phyloP scores from a whole-genome alignment of 1,140 invertebrate genomes.

The Cataglyphis hispanica region DNA sequence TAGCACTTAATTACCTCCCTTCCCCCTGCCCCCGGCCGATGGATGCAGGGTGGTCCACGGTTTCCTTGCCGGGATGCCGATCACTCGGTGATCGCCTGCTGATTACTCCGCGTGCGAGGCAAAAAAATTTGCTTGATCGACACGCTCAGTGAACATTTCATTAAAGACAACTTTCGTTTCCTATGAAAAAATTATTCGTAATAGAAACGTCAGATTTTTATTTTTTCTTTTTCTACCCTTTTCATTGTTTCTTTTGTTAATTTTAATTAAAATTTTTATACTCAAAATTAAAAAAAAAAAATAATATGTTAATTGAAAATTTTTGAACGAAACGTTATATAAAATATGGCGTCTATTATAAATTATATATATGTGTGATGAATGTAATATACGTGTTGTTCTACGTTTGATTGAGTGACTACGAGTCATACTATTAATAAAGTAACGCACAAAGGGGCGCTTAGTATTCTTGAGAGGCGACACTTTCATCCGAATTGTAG shows the following conservation, averaged over 20 bases:
- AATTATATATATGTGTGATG: background rate
- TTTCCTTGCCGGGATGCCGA: conserved; percentile 73
- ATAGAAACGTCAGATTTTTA: conserved; percentile 5
- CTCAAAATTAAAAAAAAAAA: no score
- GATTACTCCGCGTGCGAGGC: conserved; percentile 76
- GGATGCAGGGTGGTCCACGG: conserved; percentile 79
- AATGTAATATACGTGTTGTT: conserved; percentile 14
- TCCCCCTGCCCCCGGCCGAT: conserved; percentile 74
- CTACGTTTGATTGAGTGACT: conserved; percentile 46
- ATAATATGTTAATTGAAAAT: background rate
- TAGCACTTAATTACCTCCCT: conserved; percentile 83
- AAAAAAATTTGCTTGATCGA: conserved; percentile 70
- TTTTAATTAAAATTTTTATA: background rate
- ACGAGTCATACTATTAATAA: conserved; percentile 53
- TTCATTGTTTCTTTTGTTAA: background rate
- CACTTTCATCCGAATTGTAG: conserved; percentile 59
- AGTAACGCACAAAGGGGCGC: conserved; percentile 48
- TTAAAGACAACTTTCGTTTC: conserved; percentile 46
- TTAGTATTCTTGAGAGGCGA: conserved; percentile 40
- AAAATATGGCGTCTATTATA: background rate
- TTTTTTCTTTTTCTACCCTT: no score
- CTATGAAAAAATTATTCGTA: conserved; percentile 16
- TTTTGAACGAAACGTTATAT: background rate
- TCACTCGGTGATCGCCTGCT: conserved; percentile 70
- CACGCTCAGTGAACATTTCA: conserved; percentile 58